These are phyloP conservation scores for Polydesmus complanatus DNA, from an alignment of 2,888 invertebrate genomes.

Conservation along the genomic window DNA sequence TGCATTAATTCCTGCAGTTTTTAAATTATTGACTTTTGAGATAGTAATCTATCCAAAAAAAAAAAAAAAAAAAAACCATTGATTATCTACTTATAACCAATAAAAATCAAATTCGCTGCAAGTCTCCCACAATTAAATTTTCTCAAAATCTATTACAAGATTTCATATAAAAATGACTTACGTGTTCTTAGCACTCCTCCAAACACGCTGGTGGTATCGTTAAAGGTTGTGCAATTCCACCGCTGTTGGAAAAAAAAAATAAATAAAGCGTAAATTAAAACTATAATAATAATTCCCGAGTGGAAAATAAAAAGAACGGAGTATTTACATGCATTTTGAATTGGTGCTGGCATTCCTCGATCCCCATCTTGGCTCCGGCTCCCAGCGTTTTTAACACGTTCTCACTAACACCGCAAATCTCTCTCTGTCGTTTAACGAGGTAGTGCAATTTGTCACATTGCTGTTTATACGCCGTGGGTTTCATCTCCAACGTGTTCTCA, in stretches of 20 bases:
- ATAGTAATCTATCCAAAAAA: no score
- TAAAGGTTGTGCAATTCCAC: constrained; percentile 76
- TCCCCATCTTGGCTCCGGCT: constrained; percentile 67
- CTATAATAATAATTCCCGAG: no score
- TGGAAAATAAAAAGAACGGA: no score
- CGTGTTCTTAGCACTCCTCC: constrained; percentile 70
- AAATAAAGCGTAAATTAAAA: no score
- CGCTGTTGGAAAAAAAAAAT: no score
- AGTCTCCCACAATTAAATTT: no score
- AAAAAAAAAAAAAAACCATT: no score
- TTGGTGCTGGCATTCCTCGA: constrained; percentile 81
- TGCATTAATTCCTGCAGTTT: no score
- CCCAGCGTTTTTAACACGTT: constrained; percentile 64
- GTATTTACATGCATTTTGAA: constrained; percentile 68
- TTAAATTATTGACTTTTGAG: no score
- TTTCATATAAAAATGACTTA: constrained; percentile 41
- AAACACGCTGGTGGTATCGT: constrained; percentile 61
- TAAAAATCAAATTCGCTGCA: no score
- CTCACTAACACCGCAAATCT: constrained; percentile 54
- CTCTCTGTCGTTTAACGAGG: constrained; percentile 51
- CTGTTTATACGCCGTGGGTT: constrained; percentile 42
- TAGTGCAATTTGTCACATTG: constrained; percentile 54
- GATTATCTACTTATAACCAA: no score
- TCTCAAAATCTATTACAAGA: neutral
- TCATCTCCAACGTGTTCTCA: constrained; percentile 29